Base-by-base conservation (phyloP, 2,888 invertebrate genomes). In the Acrocera orbiculus region DNA sequence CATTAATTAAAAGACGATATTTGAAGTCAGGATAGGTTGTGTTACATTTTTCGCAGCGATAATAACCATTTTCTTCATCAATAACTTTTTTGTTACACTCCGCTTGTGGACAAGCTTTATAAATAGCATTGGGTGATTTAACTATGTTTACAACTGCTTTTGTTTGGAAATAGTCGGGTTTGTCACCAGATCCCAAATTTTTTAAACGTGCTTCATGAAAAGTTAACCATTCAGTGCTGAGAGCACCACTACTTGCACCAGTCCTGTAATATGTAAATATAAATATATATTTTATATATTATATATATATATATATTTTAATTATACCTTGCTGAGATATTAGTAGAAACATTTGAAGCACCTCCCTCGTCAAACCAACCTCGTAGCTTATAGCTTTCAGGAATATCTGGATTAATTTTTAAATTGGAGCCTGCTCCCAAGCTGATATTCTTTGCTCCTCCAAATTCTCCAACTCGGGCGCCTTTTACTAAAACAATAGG, bases 61-160 rank as follows among this genome's bases (percentile, higher is more conserved):
- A 96, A 52, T 76, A 67, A 0, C 86, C 87, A 49, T 87, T 87
- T 42, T 78, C 77, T 49, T 79, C 72, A 56, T 95, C 92, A 7
- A 87, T 64, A 1, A 95, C 66, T 60, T 98, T 99, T 61, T 98
- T 98, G 55, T 93, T 92, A 60, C 98, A 99, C 32, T 74, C 74
- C 2, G 78, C 72, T 31, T 71, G 68, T 0, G 92, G 82, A 46
- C 98, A 99, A 1, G 95, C 82, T 62, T 81, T 81, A 61, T 98
- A 98, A 34, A 89, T 61, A 4, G 79, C 73, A 56, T 86, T 92
- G 39, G 89, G 87, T 6, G 73, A 65, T 49, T 76, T 76, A 13
- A 89, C 66, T 49, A 81, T 69, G 28, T 80, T 72, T 17, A 93
- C 66, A 0, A 77, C 77, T 0, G 76, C 92, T 46, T 85, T 76